Evolutionary conservation across 2,113 vertebrate genomes (phyloP).

Genomic region (Nothobranchius kuhntae): DNA sequence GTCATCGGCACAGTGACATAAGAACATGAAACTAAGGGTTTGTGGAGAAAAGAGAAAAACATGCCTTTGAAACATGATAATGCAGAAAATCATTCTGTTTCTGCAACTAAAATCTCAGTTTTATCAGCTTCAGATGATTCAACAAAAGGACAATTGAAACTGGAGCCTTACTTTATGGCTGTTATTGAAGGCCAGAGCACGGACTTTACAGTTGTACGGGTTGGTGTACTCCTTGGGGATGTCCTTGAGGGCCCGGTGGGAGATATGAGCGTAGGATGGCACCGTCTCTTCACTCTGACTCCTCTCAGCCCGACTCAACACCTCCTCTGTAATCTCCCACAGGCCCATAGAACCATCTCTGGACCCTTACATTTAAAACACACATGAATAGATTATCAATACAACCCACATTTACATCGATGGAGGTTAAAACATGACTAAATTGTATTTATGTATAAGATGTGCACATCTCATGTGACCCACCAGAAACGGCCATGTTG

Average conservation of each 20-base stretch:
- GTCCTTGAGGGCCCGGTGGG: slow-evolving; percentile 92
- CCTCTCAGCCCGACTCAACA: slow-evolving; percentile 84
- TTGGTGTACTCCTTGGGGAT: slow-evolving; percentile 97
- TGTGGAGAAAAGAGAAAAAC: neutral
- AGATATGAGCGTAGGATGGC: slow-evolving; percentile 92
- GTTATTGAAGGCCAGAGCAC: slow-evolving; percentile 95
- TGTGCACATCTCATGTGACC: slow-evolving; percentile 38
- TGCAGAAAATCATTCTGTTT: neutral
- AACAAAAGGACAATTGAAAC: neutral
- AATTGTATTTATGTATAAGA: too few species aligned
- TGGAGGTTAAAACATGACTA: too few species aligned
- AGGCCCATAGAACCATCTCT: slow-evolving; percentile 98
- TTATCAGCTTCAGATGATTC: neutral
- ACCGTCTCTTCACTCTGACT: slow-evolving; percentile 84
- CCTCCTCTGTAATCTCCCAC: slow-evolving; percentile 95
- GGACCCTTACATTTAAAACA: slow-evolving; percentile 82
- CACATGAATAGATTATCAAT: neutral
- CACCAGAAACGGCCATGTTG: slow-evolving; percentile 97
- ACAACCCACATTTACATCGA: too few species aligned
- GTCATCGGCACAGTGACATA: too few species aligned
- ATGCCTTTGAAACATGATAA: neutral
- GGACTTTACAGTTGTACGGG: slow-evolving; percentile 96
- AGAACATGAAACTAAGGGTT: neutral
- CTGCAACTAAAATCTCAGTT: neutral
- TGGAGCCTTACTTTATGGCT: slow-evolving; percentile 88